phyloP scores from a whole-genome alignment of 2,888 invertebrate genomes.

The Catocala nupta region DNA sequence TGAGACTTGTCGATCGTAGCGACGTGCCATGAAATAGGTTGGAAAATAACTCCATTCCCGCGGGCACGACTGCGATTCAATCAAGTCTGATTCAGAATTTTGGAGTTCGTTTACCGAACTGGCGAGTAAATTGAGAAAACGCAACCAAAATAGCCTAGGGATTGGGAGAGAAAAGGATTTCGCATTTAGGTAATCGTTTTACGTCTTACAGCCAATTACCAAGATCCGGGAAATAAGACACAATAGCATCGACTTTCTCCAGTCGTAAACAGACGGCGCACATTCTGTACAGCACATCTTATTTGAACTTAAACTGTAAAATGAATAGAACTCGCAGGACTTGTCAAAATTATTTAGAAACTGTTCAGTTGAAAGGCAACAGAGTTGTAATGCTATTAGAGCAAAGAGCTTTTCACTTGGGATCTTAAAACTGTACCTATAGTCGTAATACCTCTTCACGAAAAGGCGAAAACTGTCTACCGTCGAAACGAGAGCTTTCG shows the following conservation, averaged over 20 bases:
- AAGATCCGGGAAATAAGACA: slow-evolving; percentile 50
- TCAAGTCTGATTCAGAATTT: slow-evolving; percentile 85
- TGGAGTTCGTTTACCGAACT: slow-evolving; percentile 83
- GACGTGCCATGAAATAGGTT: slow-evolving; percentile 81
- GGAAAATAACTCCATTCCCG: slow-evolving; percentile 84
- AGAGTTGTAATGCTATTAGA: slow-evolving; percentile 44
- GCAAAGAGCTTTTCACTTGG: slow-evolving; percentile 47
- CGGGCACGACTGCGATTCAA: slow-evolving; percentile 83
- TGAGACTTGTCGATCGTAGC: slow-evolving; percentile 62
- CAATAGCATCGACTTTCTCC: slow-evolving; percentile 37
- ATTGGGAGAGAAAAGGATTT: slow-evolving; percentile 61
- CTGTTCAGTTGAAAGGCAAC: slow-evolving; percentile 38
- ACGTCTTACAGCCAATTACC: slow-evolving; percentile 61
- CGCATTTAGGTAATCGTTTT: slow-evolving; percentile 64
- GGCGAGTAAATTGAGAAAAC: slow-evolving; percentile 69
- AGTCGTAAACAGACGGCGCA: slow-evolving; percentile 30
- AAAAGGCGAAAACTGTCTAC: slow-evolving; percentile 43
- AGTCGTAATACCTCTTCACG: slow-evolving; percentile 30
- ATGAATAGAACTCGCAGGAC: slow-evolving; percentile 31
- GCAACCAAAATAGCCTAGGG: slow-evolving; percentile 70
- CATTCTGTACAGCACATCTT: slow-evolving; percentile 19
- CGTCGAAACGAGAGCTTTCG: slow-evolving; percentile 41
- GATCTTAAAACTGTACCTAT: slow-evolving; percentile 41
- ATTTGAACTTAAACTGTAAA: slow-evolving; percentile 33
- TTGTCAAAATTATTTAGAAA: slow-evolving; percentile 38